Base-by-base conservation (phyloP, 2,888 invertebrate genomes). In the Drosophila formosana region DNA sequence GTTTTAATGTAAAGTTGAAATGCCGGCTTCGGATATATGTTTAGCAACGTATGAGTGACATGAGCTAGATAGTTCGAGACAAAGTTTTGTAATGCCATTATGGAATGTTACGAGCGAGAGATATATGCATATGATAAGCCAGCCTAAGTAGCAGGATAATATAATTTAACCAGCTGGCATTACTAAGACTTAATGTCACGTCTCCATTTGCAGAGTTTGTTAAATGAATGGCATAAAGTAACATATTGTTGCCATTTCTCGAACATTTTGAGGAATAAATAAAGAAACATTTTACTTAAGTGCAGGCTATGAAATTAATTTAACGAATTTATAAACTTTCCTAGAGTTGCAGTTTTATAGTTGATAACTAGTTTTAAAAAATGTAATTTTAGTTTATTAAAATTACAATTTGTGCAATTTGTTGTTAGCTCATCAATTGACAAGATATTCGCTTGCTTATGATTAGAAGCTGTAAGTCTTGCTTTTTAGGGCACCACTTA, bases 1-100 rank as follows among this genome's bases (percentile, higher is more conserved):
- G 82, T 74, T 82, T 64, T 57, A 82, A 73, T 80, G 78, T 66
- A 75, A 78, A 83, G 80, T 76, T 80, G 66, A 64, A 74, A 70
- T 37, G 74, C 55, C 41, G 58, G 32, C 45, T 5, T 46, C 23
- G 49, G 51, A 13, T 18, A 63, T 23, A 53, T 46, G 13, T 13
- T 56, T 26, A 60, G 58, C 51, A 65, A 50, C 30, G 62, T 34
- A 28, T 52, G 53, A 51, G 49, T 61, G 75, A 63, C 60, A 32
- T 75, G 56, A 18, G 39, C 43, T 62, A 46, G 39, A 58, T 57
- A 58, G 30, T 18, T 30, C 5, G 34, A 57, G 28, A 26, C 9
- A 62, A 62, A 61, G 50, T 69, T 70, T 53, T 56, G 47, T 63
- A 63, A 65, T 69, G 55, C 37, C 55, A 75, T 75, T 72, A 72